Evolutionary conservation across 2,113 vertebrate genomes (phyloP).

Genomic region (Upupa epops): DNA sequence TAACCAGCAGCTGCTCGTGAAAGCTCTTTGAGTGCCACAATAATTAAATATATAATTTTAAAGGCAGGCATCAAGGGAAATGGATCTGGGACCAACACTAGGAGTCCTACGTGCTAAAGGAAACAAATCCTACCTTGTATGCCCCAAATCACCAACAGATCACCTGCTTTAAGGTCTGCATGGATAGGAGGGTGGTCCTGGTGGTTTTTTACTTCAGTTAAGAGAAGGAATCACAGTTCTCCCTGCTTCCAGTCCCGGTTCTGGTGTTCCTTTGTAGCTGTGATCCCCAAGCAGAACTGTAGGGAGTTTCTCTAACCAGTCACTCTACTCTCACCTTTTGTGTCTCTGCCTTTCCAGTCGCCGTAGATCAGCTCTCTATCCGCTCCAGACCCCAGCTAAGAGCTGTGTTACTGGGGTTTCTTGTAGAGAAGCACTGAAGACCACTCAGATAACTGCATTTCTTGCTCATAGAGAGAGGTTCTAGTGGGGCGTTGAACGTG

Average conservation of each 20-base stretch:
- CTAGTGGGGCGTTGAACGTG: background rate
- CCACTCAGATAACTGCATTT: background rate
- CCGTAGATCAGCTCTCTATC: background rate
- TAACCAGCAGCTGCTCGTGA: background rate
- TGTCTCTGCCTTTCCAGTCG: background rate
- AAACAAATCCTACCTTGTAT: background rate
- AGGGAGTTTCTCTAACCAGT: background rate
- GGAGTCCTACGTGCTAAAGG: background rate
- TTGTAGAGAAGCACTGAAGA: background rate
- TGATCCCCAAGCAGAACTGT: background rate
- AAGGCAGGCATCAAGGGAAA: background rate
- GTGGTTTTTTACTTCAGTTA: background rate
- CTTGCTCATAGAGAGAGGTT: background rate
- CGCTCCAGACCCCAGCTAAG: background rate
- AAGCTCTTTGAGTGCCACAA: background rate
- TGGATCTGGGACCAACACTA: background rate
- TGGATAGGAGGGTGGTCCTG: background rate
- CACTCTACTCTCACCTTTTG: background rate
- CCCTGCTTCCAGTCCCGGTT: background rate
- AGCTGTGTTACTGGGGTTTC: background rate
- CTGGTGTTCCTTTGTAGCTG: background rate
- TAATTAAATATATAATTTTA: background rate
- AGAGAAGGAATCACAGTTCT: background rate
- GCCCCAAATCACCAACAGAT: background rate
- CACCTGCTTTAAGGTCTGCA: background rate